Conservation (phyloP, 2,888 invertebrate species). For the Metopia argyrocephala region DNA sequence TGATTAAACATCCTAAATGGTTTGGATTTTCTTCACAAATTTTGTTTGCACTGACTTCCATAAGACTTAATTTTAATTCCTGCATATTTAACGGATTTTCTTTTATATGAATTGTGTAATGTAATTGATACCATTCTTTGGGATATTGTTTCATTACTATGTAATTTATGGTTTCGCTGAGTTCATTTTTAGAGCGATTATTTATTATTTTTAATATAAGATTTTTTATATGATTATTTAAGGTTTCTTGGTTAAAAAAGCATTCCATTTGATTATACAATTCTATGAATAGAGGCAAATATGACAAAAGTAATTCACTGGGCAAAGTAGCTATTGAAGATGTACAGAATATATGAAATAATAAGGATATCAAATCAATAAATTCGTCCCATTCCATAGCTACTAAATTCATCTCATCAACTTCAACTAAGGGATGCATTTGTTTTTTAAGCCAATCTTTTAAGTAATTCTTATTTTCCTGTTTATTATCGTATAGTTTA, state of each 20-base stretch:
- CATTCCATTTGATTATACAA: constrained; percentile 64
- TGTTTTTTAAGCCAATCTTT: constrained; percentile 57
- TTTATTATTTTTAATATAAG: constrained; percentile 72
- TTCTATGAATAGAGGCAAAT: constrained; percentile 72
- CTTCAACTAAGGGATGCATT: constrained; percentile 68
- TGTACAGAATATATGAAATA: constrained; percentile 74
- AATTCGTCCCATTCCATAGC: constrained; percentile 74
- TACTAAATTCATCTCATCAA: constrained; percentile 71
- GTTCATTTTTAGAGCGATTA: constrained; percentile 70
- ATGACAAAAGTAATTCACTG: constrained; percentile 70
- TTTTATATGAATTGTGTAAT: constrained; percentile 68
- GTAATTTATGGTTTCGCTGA: constrained; percentile 69
- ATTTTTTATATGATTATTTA: constrained; percentile 53
- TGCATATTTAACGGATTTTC: constrained; percentile 52
- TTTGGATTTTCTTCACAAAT: not conserved
- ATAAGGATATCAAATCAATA: constrained; percentile 65
- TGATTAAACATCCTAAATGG: constrained; percentile 36
- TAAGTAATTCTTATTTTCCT: constrained; percentile 66
- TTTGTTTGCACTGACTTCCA: constrained; percentile 62
- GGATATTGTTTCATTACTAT: constrained; percentile 66
- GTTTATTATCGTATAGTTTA: constrained; percentile 70
- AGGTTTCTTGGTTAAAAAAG: constrained; percentile 47
- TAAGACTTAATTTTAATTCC: constrained; percentile 54
- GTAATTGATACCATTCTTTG: constrained; percentile 67
- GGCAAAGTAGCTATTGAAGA: constrained; percentile 74